phyloP scores from a whole-genome alignment of 1,140 invertebrate genomes.

The Calosoma granatense region DNA sequence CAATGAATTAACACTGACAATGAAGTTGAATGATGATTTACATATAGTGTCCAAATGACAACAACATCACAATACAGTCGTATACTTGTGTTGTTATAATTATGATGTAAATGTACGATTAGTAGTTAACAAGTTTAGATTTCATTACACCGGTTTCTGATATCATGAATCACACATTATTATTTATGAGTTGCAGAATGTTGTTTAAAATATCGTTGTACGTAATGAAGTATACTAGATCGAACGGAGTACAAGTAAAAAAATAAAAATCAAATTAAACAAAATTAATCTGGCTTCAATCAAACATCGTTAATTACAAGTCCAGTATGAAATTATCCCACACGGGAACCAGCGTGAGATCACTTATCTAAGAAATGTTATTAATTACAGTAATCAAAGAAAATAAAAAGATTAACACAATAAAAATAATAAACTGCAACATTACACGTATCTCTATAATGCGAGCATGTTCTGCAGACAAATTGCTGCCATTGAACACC shows the following conservation, averaged over 20 bases:
- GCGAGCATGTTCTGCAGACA: not conserved
- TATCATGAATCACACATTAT: too few relatives aligned
- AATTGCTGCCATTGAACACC: not conserved
- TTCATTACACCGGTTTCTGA: too few relatives aligned
- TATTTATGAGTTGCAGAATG: too few relatives aligned
- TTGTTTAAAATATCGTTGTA: too few relatives aligned
- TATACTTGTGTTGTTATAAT: too few relatives aligned
- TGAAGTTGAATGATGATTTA: too few relatives aligned
- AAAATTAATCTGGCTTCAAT: not conserved
- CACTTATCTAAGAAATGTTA: constrained; percentile 5
- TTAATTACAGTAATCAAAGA: constrained; percentile 5
- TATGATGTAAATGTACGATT: too few relatives aligned
- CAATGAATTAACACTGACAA: too few relatives aligned
- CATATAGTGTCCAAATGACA: too few relatives aligned
- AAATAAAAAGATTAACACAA: not conserved
- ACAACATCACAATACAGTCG: too few relatives aligned
- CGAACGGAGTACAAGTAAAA: not conserved
- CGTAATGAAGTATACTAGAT: not conserved
- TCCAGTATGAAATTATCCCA: not conserved
- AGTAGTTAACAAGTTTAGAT: too few relatives aligned
- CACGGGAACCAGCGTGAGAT: not conserved
- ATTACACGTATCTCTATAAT: not conserved
- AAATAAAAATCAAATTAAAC: not conserved
- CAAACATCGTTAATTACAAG: not conserved
- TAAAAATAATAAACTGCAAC: not conserved